Evolutionary conservation across 2,113 vertebrate species (phyloP).

Genomic region (Mobula birostris): DNA sequence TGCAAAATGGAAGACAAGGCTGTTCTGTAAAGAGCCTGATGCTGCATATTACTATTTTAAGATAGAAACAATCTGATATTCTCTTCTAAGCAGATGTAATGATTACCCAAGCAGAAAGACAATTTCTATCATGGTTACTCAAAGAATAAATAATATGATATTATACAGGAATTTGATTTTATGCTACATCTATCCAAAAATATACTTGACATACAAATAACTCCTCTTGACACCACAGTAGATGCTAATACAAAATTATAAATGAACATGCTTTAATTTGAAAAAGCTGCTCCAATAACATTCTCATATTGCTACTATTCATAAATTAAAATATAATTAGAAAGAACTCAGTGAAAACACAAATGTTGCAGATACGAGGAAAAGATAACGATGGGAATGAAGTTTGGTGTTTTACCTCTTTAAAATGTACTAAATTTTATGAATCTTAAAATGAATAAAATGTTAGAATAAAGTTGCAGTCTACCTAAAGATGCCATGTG

Average conservation of each 20-base stretch:
- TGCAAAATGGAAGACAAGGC: background rate
- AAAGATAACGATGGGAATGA: background rate
- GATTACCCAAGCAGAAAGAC: background rate
- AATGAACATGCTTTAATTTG: background rate
- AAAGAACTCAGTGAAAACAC: too few species aligned
- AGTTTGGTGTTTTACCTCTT: background rate
- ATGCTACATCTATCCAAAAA: background rate
- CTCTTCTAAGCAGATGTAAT: too few species aligned
- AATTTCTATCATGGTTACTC: slow-evolving; percentile 25
- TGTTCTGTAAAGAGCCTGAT: background rate
- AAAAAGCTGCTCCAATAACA: background rate
- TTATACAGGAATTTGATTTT: background rate
- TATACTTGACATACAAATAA: background rate
- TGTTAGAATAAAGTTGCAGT: background rate
- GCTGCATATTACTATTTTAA: background rate
- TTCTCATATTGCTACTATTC: too few species aligned
- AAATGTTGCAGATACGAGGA: too few species aligned
- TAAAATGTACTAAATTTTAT: background rate
- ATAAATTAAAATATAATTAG: too few species aligned
- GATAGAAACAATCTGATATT: background rate
- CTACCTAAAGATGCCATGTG: background rate
- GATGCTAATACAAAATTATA: background rate
- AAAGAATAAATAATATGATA: background rate
- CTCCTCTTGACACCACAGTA: background rate
- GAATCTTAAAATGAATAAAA: background rate